Base-by-base conservation (phyloP, 2,113 vertebrate species). In the Lophochroa leadbeateri region DNA sequence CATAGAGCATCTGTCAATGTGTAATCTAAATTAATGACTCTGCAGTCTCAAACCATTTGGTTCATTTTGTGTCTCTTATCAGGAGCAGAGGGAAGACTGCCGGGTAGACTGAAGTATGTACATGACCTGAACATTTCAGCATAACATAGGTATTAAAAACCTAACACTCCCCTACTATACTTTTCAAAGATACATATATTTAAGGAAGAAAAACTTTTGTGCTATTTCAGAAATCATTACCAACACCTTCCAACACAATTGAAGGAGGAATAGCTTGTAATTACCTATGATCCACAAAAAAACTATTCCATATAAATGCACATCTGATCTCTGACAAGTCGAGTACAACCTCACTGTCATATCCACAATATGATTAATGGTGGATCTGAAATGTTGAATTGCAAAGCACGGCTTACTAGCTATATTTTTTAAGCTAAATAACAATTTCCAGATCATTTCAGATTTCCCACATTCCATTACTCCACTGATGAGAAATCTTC, bases 1-100 rank as follows among this genome's bases (percentile, higher is more conserved):
- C 60, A 84, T 63, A 78, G 24, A 81, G 60, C 68, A 86, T 47
- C 72, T 83, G 71, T 41, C 82, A 88, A 20, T 35, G 64, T 41
- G 58, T 67, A 93, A 90, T 18, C 82, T 67, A 93, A 94, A 94
- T 86, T 88, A 96, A 81, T 68, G n/a, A 60, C 43, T 88, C 41
- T 25, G 72, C 85, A 90, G 53, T 41, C 72, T 88, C 94, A 82
- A 60, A 91, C 46, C 37, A 39, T 68, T 90, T 71, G 55, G 39
- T 86, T 92, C 29, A 60, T 92, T 93, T 95, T 94, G 69, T 43
- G 5, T 52, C 71, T 77, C 71, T 91, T 91, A 82, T 67, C 82
- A 80, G 85, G 23, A 90, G 33, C 37, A 46, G 50, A 81, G 50
- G 50, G 46, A 95, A 86, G 76, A 88, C 58, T 81, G n/a, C 24